Conservation (phyloP, 1,140 invertebrate genomes). For the Anadara kagoshimensis region DNA sequence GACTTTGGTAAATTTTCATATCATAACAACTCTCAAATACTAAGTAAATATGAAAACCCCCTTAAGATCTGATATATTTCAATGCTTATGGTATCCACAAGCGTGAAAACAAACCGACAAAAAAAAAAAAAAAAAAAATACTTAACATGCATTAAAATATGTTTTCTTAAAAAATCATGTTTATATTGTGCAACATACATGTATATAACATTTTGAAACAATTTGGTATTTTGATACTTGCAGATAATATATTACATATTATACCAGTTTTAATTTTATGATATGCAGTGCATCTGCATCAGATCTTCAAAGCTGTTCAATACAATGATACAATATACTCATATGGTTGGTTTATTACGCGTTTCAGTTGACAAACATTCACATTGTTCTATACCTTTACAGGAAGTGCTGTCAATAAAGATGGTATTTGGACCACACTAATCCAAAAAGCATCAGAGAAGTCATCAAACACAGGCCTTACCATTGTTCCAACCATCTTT, state of each 20-base stretch:
- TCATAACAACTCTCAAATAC: background rate
- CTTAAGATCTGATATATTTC: background rate
- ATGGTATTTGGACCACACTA: conserved; percentile 87
- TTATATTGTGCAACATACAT: no score
- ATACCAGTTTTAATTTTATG: no score
- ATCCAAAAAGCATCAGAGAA: conserved; percentile 46
- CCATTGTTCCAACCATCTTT: conserved; percentile 80
- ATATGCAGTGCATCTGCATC: no score
- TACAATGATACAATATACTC: background rate
- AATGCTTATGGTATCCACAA: no score
- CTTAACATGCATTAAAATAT: background rate
- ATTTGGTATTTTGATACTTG: no score
- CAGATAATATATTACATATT: no score
- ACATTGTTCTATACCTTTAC: background rate
- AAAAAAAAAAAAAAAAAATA: no score
- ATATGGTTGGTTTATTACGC: background rate
- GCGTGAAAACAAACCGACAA: no score
- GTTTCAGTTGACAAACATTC: background rate
- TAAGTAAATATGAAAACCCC: background rate
- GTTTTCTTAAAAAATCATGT: no score
- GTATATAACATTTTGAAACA: no score
- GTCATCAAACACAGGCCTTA: conserved; percentile 36
- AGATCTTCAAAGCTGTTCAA: no score
- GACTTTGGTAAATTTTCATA: conserved; percentile 78
- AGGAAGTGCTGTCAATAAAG: conserved; percentile 52